A percentile compares a stretch with the other conserved stretches of the same genome.
phyloP scores from a whole-genome alignment of 2,113 vertebrate genomes.

The Grammomys dolichurus region DNA sequence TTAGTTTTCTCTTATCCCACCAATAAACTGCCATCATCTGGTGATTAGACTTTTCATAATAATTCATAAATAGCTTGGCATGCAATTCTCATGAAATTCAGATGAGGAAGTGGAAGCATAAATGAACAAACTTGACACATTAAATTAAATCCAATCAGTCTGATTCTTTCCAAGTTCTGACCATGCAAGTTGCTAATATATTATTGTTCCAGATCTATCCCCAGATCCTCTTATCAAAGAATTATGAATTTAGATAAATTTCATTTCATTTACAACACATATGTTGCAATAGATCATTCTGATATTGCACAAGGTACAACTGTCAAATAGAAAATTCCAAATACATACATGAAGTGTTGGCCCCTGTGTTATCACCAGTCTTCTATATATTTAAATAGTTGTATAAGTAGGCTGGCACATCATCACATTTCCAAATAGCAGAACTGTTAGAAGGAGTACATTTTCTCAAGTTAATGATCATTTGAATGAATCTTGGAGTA shows the following conservation, averaged over 20 bases:
- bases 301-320: not conserved
- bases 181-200: not conserved
- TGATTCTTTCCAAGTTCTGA: not conserved
- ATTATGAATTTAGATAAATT: not conserved
- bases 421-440: not conserved
- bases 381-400: not conserved
- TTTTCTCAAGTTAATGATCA: not conserved
- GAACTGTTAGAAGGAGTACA: not conserved
- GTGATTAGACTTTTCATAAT: not conserved
- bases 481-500: not conserved
- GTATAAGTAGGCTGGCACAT: not conserved
- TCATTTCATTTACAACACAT: not conserved
- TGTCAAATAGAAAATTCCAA: not conserved
- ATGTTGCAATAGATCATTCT: not conserved
- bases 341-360: not conserved
- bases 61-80: not conserved
- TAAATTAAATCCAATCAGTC: not conserved
- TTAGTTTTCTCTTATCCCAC: not conserved
- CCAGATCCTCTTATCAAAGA: not conserved
- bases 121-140: not conserved
- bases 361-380: not conserved
- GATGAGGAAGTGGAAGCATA: not conserved
- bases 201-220: not conserved
- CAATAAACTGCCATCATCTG: not conserved
- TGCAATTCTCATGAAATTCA: not conserved